These are phyloP conservation scores for Lucilia sericata DNA, from an alignment of 1,140 invertebrate species.

Conservation along the genomic window DNA sequence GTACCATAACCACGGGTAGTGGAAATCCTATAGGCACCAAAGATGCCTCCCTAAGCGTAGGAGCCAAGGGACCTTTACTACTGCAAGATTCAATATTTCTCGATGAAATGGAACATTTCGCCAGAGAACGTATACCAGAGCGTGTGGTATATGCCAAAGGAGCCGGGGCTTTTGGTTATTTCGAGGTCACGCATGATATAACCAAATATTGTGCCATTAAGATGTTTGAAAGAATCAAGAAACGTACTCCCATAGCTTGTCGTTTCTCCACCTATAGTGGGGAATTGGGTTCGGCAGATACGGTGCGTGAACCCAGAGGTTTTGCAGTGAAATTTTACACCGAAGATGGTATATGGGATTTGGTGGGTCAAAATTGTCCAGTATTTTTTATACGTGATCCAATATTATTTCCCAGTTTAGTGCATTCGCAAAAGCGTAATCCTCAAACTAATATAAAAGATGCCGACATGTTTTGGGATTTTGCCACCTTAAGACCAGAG, in stretches of 20 bases:
- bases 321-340: slow-evolving; percentile 97
- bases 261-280: slow-evolving; percentile 77
- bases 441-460: slow-evolving; percentile 96
- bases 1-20: slow-evolving; percentile 74
- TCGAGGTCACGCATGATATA: slow-evolving; percentile 95
- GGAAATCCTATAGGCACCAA: slow-evolving; percentile 87
- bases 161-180: slow-evolving; percentile 96
- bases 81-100: slow-evolving; percentile 90
- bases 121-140: slow-evolving; percentile 95
- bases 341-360: slow-evolving; percentile 96
- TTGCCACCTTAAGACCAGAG: slow-evolving; percentile 89
- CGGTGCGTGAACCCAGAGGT: slow-evolving; percentile 90
- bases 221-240: slow-evolving; percentile 87
- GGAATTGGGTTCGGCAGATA: slow-evolving; percentile 91
- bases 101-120: slow-evolving; percentile 95
- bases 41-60: slow-evolving; percentile 83
- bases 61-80: slow-evolving; percentile 88
- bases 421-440: slow-evolving; percentile 95
- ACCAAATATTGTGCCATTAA: slow-evolving; percentile 87
- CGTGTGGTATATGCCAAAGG: slow-evolving; percentile 98
- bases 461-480: slow-evolving; percentile 96
- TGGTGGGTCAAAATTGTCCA: slow-evolving; percentile 96
- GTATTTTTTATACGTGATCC: slow-evolving; percentile 97
- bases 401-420: slow-evolving; percentile 90
- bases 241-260: slow-evolving; percentile 77